Evolutionary conservation across 2,113 vertebrate species (phyloP).

Genomic region (Ailurus styani): DNA sequence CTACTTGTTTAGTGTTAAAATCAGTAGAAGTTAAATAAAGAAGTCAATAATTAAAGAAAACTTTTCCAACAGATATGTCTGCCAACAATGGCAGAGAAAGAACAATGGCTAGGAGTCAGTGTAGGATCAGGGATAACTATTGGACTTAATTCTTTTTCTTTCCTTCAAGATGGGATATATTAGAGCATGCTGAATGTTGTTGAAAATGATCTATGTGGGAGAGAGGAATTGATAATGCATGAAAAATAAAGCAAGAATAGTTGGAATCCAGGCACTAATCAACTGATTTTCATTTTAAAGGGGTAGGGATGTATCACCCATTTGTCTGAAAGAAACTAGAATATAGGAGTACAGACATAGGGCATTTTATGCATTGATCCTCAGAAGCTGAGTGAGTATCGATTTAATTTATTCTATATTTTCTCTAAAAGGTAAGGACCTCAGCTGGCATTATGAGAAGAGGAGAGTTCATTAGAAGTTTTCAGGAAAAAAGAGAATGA

Average conservation of each 20-base stretch:
- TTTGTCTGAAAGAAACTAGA: not conserved
- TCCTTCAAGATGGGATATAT: not conserved
- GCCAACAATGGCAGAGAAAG: not conserved
- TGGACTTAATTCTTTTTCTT: not conserved
- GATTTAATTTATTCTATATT: not conserved
- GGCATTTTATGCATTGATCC: not conserved
- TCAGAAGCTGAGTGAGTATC: not conserved
- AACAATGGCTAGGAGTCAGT: not conserved
- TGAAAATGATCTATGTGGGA: not conserved
- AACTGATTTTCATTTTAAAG: not conserved
- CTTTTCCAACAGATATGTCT: not conserved
- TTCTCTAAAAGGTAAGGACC: not conserved
- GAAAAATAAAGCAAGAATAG: not conserved
- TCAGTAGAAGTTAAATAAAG: not conserved
- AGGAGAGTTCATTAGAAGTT: not conserved
- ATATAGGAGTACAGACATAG: not conserved
- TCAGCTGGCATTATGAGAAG: not conserved
- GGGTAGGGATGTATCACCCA: not conserved
- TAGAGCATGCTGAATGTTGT: not conserved
- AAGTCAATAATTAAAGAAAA: not conserved
- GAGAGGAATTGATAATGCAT: not conserved
- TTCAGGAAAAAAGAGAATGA: not conserved
- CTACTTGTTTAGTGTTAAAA: not conserved
- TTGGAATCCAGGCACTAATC: not conserved
- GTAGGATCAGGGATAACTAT: not conserved